These are phyloP conservation scores for Alfaro cultratus DNA, from an alignment of 2,797 vertebrate species.

Conservation along the genomic window DNA sequence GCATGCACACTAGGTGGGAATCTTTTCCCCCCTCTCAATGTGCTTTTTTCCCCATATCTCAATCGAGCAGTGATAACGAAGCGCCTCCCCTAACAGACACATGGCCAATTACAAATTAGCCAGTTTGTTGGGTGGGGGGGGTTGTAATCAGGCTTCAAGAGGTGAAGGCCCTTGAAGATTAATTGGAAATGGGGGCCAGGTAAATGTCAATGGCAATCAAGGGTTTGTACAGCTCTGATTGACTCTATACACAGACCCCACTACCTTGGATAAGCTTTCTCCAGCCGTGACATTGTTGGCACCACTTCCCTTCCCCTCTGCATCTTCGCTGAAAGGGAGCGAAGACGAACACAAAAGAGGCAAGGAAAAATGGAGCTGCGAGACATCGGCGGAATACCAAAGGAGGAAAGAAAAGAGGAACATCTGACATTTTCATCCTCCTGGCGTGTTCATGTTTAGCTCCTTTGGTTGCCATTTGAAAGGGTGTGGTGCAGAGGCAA, in stretches of 20 bases:
- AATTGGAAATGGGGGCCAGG: slow-evolving; percentile 84
- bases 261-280: slow-evolving; percentile 76
- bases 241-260: slow-evolving; percentile 79
- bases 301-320: slow-evolving; percentile 62
- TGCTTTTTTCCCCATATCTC: slow-evolving; percentile 55
- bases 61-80: slow-evolving; percentile 74
- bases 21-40: slow-evolving; percentile 41
- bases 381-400: slow-evolving; percentile 66
- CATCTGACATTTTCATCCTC: slow-evolving; percentile 63
- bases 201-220: slow-evolving; percentile 87
- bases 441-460: slow-evolving; percentile 49
- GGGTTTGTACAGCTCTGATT: slow-evolving; percentile 79
- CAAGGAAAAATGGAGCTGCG: slow-evolving; percentile 57
- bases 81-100: slow-evolving; percentile 71
- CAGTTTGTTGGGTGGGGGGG: slow-evolving; percentile 76
- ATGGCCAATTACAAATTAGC: slow-evolving; percentile 86
- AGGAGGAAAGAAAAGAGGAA: slow-evolving; percentile 43
- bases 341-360: slow-evolving; percentile 60
- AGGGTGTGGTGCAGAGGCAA: slow-evolving; percentile 34
- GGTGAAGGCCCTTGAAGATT: slow-evolving; percentile 86
- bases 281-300: slow-evolving; percentile 73
- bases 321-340: slow-evolving; percentile 52
- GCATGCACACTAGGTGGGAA: slow-evolving; percentile 26
- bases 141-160: slow-evolving; percentile 85
- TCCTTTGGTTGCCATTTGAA: slow-evolving; percentile 69